A percentile compares a stretch with the other conserved stretches of the same genome.
Evolutionary conservation across 2,113 vertebrate genomes (phyloP).

Genomic region (Atherinomorus stipes): DNA sequence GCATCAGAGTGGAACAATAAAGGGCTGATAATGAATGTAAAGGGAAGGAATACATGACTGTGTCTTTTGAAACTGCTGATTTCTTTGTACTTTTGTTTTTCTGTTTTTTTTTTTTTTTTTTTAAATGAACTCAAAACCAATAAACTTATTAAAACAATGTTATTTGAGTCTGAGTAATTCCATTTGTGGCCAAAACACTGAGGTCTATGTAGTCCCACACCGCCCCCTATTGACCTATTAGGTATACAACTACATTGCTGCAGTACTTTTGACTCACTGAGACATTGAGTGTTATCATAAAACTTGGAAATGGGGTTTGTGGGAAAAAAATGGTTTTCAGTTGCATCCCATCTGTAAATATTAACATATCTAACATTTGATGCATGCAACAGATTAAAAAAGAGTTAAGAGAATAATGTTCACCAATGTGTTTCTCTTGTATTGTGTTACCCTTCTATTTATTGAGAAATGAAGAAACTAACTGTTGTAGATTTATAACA

Average conservation of each 20-base stretch:
- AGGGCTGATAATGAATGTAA: slow-evolving; percentile 1
- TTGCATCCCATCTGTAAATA: too few relatives aligned
- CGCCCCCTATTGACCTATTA: background rate
- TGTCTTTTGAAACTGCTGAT: slow-evolving; percentile 48
- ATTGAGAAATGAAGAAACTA: too few relatives aligned
- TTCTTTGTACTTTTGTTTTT: slow-evolving; percentile 4
- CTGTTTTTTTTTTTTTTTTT: slow-evolving; percentile 2
- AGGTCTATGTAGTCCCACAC: background rate
- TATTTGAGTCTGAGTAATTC: background rate
- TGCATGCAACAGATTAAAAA: too few relatives aligned
- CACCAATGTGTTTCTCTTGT: too few relatives aligned
- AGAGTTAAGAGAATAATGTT: too few relatives aligned
- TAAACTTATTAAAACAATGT: slow-evolving; percentile 18
- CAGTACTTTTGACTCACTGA: background rate
- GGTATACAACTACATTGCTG: background rate
- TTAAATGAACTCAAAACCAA: slow-evolving; percentile 33
- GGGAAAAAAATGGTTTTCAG: too few relatives aligned
- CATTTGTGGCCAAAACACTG: background rate
- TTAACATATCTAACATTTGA: too few relatives aligned
- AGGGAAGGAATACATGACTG: background rate
- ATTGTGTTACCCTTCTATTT: too few relatives aligned
- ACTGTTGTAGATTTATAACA: too few relatives aligned
- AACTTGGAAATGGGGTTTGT: too few relatives aligned
- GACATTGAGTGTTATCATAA: too few relatives aligned
- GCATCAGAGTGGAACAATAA: slow-evolving; percentile 21